Percentiles rank a stretch among this genome's conserved stretches.
phyloP scores from a whole-genome alignment of 1,140 invertebrate genomes.

The Brachionus angularis region DNA sequence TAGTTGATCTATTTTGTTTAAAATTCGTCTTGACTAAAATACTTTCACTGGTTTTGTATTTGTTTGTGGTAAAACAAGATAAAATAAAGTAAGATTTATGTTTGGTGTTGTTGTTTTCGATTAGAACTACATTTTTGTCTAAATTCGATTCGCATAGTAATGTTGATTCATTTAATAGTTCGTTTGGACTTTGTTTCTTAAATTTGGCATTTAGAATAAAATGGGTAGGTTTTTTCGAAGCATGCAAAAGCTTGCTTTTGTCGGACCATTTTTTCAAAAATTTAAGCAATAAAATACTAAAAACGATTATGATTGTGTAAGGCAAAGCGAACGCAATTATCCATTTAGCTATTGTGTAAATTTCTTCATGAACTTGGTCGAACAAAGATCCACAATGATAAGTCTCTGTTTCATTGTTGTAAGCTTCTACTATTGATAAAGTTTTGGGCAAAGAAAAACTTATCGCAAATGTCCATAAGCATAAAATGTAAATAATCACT shows the following conservation, averaged over 20 bases:
- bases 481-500: conserved; percentile 25
- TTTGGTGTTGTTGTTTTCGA: neutral
- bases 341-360: conserved; percentile 31
- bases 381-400: conserved; percentile 2
- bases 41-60: neutral
- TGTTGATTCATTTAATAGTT: neutral
- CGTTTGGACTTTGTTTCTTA: neutral
- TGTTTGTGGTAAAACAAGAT: neutral
- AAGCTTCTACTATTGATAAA: conserved; percentile 20
- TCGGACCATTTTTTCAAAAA: conserved; percentile 41
- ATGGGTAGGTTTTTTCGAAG: neutral
- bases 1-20: neutral
- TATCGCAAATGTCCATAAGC: conserved; percentile 26
- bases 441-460: conserved; percentile 28
- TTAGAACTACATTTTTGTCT: neutral
- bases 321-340: conserved; percentile 37
- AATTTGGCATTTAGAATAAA: neutral
- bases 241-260: neutral
- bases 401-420: conserved; percentile 6
- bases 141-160: neutral
- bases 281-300: conserved; percentile 18
- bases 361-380: conserved; percentile 33
- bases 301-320: conserved; percentile 34
- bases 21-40: neutral
- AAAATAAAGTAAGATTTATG: neutral